Evolutionary conservation across 2,113 vertebrate genomes (phyloP), one percentile per base, ranked within the genome.

Genomic region (Silurus meridionalis): DNA sequence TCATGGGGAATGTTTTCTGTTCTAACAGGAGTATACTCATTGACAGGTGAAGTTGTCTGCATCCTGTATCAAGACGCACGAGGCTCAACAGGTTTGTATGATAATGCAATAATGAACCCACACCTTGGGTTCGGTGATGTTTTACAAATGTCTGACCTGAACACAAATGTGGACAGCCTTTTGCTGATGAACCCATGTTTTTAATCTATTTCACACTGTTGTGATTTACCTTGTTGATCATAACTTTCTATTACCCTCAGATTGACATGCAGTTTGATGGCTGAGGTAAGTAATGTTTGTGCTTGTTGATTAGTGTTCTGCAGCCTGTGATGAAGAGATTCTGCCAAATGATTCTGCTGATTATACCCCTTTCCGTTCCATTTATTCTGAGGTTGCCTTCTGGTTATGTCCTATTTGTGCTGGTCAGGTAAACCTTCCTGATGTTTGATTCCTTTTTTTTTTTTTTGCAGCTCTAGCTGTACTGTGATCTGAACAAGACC

Each of bases 121-220:
- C 17, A 2, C 2, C 13, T 4, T 63, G 83, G 92, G 74, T 92
- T 93, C 91, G 60, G 89, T 95, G 94, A 95, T 94, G 93, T 90
- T 83, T 81, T 85, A 92, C 94, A 95, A 95, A 95, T 95, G 95
- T 95, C 94, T 95, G 94, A 94, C 91, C 94, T 94, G 94, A 95
- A 95, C 55, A 25, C 58, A 8, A 66, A 66, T 95, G 95, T 95
- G 88, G 94, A 94, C 48, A 85, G 19, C 1, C 0, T 5, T 82
- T 90, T 85, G 72, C 94, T 95, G 94, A 94, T 91, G n/a, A 92
- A 90, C 90, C 90, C 4, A 48, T 1, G 21, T 82, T 61, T 48
- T 52, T n/a, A 5, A 0, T 6, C 0, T 6, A 15, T 1, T 15
- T 17, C 1, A 2, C 37, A 0, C 17, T 61, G 28, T n/a, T 15